Evolutionary conservation across 2,797 vertebrate species (phyloP), one percentile per base, ranked within the genome.

Genomic region (Allobates femoralis): DNA sequence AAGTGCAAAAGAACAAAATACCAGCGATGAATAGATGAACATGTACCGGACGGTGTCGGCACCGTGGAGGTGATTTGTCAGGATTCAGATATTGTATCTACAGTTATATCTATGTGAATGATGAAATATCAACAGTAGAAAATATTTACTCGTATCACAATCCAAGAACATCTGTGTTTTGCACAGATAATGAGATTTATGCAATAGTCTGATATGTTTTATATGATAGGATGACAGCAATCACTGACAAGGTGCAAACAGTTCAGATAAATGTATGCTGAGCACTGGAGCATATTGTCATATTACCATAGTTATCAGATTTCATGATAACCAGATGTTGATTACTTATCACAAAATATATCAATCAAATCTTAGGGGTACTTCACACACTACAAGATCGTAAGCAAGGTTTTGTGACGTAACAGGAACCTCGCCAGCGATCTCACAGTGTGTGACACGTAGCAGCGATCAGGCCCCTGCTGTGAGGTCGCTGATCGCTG

Each of bases 111-210:
- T 80, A 69, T 75, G 55, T 81, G 14, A 81, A 37, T 32, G 78
- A 64, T 64, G 56, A 26, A 81, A 73, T 53, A 18, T 60, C 21
- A 50, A 73, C 19, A 3, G 56, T 10, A 37, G 67, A 55, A 51
- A 74, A 81, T 86, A 81, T 81, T 86, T 80, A 75, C 58, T 85
- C 76, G 1, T 37, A 56, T 75, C 50, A 41, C 34, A 56, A 78
- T 85, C 62, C 11, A 21, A 66, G 62, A 85, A 85, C 64, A 79
- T 85, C 64, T 73, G 69, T 85, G 60, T 85, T 79, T 79, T 85
- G 53, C 16, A 30, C 75, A 79, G 23, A 85, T 67, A 85, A 85
- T 78, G 71, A 53, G 75, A 73, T 85, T 85, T 71, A 67, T 41
- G 46, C 79, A 85, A 51, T 64, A 66, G 69, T 66, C 46, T 79